Evolutionary conservation across 2,888 invertebrate species (phyloP).

Genomic region (Polietes domitor): DNA sequence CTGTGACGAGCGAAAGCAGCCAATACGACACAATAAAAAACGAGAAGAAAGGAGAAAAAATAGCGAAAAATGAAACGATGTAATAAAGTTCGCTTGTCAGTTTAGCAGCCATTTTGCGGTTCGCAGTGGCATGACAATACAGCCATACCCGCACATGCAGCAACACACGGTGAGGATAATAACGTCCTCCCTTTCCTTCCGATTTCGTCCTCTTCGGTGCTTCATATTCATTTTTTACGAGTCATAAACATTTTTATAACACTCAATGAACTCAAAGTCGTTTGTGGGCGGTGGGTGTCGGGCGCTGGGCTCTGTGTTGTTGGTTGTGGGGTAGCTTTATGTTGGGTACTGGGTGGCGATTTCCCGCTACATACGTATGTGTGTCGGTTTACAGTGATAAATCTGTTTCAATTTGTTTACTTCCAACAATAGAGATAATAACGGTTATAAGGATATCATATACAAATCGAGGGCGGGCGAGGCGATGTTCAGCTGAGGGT

Average conservation of each 20-base stretch:
- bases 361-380: neutral
- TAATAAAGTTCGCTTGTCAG: conserved; percentile 79
- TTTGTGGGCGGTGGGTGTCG: conserved; percentile 17
- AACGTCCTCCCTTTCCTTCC: conserved; percentile 28
- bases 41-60: conserved; percentile 28
- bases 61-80: conserved; percentile 68
- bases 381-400: conserved; percentile 73
- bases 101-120: conserved; percentile 80
- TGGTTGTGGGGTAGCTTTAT: conserved; percentile 34
- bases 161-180: conserved; percentile 51
- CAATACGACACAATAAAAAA: conserved; percentile 40
- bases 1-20: conserved; percentile 44
- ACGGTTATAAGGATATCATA: conserved; percentile 35
- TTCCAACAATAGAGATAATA: conserved; percentile 52
- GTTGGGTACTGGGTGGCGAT: conserved; percentile 4
- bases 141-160: conserved; percentile 35
- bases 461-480: conserved; percentile 15
- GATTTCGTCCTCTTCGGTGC: conserved; percentile 40
- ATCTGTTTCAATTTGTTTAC: conserved; percentile 76
- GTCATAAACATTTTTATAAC: conserved; percentile 79
- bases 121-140: conserved; percentile 68
- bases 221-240: conserved; percentile 67
- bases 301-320: conserved; percentile 1
- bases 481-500: conserved; percentile 4
- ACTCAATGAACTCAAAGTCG: conserved; percentile 68